Evolutionary conservation across 1,140 invertebrate species (phyloP).

Genomic region (Battus philenor): DNA sequence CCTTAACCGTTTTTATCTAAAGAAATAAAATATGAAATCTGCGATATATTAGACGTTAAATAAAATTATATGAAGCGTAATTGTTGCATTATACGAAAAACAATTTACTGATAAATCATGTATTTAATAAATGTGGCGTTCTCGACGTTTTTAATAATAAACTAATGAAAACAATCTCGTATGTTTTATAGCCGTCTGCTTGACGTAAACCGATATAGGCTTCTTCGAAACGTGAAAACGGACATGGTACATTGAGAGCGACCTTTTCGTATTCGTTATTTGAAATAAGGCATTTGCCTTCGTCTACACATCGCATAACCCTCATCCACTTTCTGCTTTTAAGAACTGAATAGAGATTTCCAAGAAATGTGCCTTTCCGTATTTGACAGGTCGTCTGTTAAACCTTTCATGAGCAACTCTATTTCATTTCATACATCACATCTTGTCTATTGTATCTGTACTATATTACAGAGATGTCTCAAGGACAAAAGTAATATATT

Average conservation of each 20-base stretch:
- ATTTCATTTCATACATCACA: too few relatives aligned
- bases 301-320: constrained; percentile 2
- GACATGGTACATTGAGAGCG: constrained; percentile 6
- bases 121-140: too few relatives aligned
- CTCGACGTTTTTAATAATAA: too few relatives aligned
- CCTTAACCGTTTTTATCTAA: too few relatives aligned
- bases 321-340: constrained; percentile 9
- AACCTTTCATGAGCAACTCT: too few relatives aligned
- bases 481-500: not conserved
- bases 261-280: constrained; percentile 12
- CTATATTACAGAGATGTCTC: too few relatives aligned
- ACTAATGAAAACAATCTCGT: constrained; percentile 1
- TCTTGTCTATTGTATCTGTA: not conserved
- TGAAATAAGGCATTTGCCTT: constrained; percentile 7
- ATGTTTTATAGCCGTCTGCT: constrained; percentile 3
- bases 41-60: too few relatives aligned
- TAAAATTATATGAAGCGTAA: too few relatives aligned
- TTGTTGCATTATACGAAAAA: too few relatives aligned
- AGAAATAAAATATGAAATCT: too few relatives aligned
- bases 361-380: not conserved
- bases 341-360: constrained; percentile 4
- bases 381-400: too few relatives aligned
- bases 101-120: too few relatives aligned
- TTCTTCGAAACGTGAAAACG: constrained; percentile 3
- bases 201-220: constrained; percentile 9